Percentiles rank a stretch among this genome's conserved stretches.
Conservation (phyloP, 2,113 vertebrate genomes). For the Nymphicus hollandicus region DNA sequence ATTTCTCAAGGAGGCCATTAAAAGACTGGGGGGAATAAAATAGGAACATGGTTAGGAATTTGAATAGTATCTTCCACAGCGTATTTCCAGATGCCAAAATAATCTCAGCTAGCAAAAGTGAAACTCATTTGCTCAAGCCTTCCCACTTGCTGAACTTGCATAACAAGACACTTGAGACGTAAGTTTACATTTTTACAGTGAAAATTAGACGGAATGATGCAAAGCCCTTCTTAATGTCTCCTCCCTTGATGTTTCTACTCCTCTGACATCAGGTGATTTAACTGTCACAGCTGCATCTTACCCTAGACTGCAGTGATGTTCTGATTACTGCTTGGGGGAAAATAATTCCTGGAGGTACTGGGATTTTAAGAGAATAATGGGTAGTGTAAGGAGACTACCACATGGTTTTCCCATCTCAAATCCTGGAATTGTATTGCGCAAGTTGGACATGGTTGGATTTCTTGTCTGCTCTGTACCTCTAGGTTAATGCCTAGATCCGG, state of each 20-base stretch:
- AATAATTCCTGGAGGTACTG: neutral
- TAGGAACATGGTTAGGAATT: neutral
- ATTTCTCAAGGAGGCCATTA: constrained; percentile 30
- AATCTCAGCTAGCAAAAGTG: constrained; percentile 42
- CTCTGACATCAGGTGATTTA: neutral
- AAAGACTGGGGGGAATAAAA: neutral
- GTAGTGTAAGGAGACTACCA: neutral
- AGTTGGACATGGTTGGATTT: neutral
- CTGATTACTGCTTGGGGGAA: neutral
- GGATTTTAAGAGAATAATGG: neutral
- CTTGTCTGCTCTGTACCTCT: neutral
- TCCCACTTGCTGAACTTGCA: constrained; percentile 47
- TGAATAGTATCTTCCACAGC: neutral
- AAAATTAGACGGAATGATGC: constrained; percentile 52
- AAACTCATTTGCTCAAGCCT: constrained; percentile 46
- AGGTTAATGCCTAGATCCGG: neutral
- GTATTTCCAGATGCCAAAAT: constrained; percentile 41
- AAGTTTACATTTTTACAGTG: constrained; percentile 48
- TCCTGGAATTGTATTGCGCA: neutral
- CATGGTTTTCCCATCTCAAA: neutral
- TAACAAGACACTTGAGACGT: constrained; percentile 63
- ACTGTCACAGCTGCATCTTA: neutral
- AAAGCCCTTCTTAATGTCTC: neutral
- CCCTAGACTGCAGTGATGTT: neutral
- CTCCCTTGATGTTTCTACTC: neutral